A percentile compares a stretch with the other conserved stretches of the same genome.
Evolutionary conservation across 30 jellyfish, hydroid and myxozoan species (phyloP).

Genomic region (Phacellophora camtschatica): DNA sequence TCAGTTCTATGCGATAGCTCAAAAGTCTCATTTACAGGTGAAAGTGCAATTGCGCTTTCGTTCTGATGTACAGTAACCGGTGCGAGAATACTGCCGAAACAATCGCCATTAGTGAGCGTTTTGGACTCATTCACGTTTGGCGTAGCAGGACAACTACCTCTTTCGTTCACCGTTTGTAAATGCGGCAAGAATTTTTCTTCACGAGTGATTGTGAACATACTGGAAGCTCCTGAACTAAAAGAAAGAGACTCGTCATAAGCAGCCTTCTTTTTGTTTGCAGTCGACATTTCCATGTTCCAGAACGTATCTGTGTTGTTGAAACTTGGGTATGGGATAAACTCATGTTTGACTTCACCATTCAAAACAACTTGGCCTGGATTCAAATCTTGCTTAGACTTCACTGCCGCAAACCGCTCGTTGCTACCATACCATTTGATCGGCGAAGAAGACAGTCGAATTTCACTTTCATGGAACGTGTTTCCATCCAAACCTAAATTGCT

Average conservation of each 20-base stretch:
- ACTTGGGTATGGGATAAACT: conserved; percentile 53
- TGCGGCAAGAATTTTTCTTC: conserved; percentile 52
- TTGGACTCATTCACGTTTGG: conserved; percentile 5
- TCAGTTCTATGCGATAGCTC: neutral
- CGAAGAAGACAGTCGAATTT: conserved; percentile 50
- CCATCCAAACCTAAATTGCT: neutral
- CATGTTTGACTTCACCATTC: conserved; percentile 62
- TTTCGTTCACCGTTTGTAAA: conserved; percentile 28
- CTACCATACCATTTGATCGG: conserved; percentile 21
- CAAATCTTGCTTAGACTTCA: conserved; percentile 13
- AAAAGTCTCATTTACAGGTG: too few relatives aligned
- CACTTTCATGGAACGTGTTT: conserved; percentile 63
- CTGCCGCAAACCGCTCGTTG: neutral
- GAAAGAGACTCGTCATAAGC: conserved; percentile 42
- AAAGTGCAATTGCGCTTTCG: too few relatives aligned
- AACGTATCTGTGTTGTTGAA: conserved; percentile 46
- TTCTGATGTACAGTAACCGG: too few relatives aligned
- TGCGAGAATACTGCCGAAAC: too few relatives aligned
- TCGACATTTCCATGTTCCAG: conserved; percentile 63
- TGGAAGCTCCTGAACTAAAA: conserved; percentile 51
- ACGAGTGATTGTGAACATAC: conserved; percentile 52
- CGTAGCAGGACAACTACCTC: neutral
- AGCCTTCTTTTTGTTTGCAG: neutral
- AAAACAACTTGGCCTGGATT: conserved; percentile 64
- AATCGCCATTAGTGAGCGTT: conserved; percentile 25